Base-by-base conservation (phyloP, 2,888 invertebrate genomes). In the Carcina quercana region DNA sequence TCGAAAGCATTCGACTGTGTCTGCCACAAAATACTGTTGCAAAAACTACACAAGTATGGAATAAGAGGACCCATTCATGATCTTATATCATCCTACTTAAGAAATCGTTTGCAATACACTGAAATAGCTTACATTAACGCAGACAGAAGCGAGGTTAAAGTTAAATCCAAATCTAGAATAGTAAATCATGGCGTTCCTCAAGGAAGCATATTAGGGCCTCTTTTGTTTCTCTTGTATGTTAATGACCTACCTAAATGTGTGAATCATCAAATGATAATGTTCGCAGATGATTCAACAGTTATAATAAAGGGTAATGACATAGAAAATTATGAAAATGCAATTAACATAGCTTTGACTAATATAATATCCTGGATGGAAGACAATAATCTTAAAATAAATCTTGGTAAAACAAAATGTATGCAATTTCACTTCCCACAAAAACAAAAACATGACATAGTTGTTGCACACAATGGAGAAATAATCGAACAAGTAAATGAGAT, bases 1-100 rank as follows among this genome's bases (percentile, higher is more conserved):
- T 25, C 29, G 6, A 39, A 35, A 27, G 39, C 39, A 1, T 39
- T 39, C 15, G 39, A 35, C 15, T 35, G 10, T 21, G 39, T 39
- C 0, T 12, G 13, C 7, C 33, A 33, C 21, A 5, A 15, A 2
- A 17, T 22, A 28, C 13, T 34, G 13, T 15, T 32, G 8, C 13
- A 25, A 7, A 35, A 38, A 26, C 8, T 38, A 5, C 25, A 35
- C 19, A 11, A 6, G 3, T 35, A 30, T 14, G 35, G 38, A 4
- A 11, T 38, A 13, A 32, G 33, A 12, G 32, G 32, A 10, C 24
- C 24, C 15, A 24, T 29, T 1, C n/a, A 21, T n/a, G 21, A 21
- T 7, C 21, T 21, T 7, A 21, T 21, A 21, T 3, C 5, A n/a
- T 21, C 5, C n/a, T 21, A 21, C n/a, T n/a, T 21, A n/a, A 21